Evolutionary conservation across 2,113 vertebrate genomes (phyloP).

Genomic region (human (Homo sapiens)): DNA sequence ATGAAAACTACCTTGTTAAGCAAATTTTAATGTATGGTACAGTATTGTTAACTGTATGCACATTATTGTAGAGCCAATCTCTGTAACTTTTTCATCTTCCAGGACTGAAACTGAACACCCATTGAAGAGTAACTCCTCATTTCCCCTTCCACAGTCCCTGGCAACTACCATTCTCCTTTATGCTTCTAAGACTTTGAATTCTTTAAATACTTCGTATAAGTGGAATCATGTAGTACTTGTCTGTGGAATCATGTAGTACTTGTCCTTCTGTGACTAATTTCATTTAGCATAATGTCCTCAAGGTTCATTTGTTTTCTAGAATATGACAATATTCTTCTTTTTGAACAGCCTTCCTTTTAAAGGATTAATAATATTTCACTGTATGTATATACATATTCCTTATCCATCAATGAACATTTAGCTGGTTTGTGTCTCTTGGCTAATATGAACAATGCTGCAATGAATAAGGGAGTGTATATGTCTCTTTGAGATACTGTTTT

Average conservation of each 20-base stretch:
- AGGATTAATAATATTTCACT: not conserved
- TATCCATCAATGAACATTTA: not conserved
- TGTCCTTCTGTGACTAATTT: not conserved
- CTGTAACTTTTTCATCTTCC: not conserved
- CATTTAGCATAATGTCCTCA: not conserved
- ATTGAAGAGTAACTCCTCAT: not conserved
- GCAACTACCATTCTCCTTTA: not conserved
- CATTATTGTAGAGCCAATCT: not conserved
- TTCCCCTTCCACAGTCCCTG: not conserved
- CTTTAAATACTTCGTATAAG: not conserved
- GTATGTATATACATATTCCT: not conserved
- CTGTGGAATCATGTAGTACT: not conserved
- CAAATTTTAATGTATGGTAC: not conserved
- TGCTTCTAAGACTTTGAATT: not conserved
- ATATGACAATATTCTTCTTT: not conserved
- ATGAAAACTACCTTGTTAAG: not conserved
- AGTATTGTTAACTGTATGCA: not conserved
- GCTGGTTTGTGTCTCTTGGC: not conserved
- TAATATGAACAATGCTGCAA: not conserved
- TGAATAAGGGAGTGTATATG: not conserved
- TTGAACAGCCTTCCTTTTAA: not conserved
- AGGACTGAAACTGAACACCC: not conserved
- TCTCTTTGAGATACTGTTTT: not conserved
- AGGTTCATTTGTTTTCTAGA: not conserved
- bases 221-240: not conserved